A percentile compares a stretch with the other conserved stretches of the same genome.
These are phyloP conservation scores for Rhorus exstirpatorius DNA, from an alignment of 2,888 invertebrate species.

Conservation along the genomic window DNA sequence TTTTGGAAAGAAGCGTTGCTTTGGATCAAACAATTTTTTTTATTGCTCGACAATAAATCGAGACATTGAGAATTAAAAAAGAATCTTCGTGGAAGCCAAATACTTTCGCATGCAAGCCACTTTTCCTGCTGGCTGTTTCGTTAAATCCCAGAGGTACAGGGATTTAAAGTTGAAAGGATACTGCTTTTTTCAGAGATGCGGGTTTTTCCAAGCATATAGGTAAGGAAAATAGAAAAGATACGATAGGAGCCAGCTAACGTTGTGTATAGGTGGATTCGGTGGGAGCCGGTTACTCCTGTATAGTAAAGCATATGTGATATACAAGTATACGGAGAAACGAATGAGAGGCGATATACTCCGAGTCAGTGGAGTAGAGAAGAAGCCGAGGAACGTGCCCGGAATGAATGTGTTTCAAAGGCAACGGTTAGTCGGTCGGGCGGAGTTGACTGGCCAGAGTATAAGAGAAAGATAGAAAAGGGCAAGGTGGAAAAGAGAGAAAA, in stretches of 20 bases:
- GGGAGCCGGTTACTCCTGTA: constrained; percentile 9
- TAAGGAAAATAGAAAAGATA: constrained; percentile 29
- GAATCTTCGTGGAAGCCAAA: neutral
- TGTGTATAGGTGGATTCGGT: neutral
- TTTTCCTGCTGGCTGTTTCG: constrained; percentile 35
- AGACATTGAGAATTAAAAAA: neutral
- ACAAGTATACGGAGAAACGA: constrained; percentile 31
- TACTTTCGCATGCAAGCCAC: neutral
- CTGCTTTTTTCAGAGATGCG: constrained; percentile 9
- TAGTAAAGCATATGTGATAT: neutral
- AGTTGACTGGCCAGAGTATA: constrained; percentile 37
- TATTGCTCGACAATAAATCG: too few species aligned
- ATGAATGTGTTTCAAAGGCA: constrained; percentile 76
- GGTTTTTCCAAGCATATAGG: neutral
- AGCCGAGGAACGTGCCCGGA: constrained; percentile 81
- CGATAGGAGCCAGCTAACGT: constrained; percentile 44
- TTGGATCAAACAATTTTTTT: too few species aligned
- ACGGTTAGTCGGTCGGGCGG: constrained; percentile 59
- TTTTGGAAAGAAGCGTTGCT: too few species aligned
- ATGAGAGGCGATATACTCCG: constrained; percentile 62
- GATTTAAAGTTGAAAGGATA: constrained; percentile 64
- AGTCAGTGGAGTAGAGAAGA: constrained; percentile 74
- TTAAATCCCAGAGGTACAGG: constrained; percentile 66
- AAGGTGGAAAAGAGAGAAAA: constrained; percentile 60
- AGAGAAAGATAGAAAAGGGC: constrained; percentile 4